These are phyloP conservation scores for Astreopora myriophthalma DNA, from an alignment of 64 coral and sea anemone species.

Conservation along the genomic window DNA sequence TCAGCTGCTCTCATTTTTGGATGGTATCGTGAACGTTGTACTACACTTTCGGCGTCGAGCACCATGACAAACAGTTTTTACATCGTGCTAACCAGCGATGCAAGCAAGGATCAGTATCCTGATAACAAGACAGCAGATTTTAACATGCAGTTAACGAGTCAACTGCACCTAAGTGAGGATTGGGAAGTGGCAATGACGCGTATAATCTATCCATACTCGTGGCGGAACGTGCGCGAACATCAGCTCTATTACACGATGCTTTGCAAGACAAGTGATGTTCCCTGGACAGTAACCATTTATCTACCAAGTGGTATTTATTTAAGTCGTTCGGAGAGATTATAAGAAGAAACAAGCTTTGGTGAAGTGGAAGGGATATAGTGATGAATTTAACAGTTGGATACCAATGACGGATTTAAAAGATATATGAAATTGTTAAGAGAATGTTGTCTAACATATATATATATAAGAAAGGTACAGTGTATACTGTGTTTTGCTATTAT, in stretches of 20 bases:
- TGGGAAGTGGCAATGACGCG: background rate
- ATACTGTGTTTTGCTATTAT: too few species aligned
- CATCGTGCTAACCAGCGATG: background rate
- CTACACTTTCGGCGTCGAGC: background rate
- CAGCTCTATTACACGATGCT: background rate
- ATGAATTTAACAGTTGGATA: too few species aligned
- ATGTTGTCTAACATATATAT: too few species aligned
- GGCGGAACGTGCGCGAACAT: background rate
- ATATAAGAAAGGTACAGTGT: too few species aligned
- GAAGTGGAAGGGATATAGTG: too few species aligned
- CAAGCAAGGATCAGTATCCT: too few species aligned
- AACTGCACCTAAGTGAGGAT: background rate
- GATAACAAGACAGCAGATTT: background rate
- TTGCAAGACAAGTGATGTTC: background rate
- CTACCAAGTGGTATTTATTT: constrained; percentile 16
- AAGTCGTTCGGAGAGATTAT: too few species aligned
- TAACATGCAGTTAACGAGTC: background rate
- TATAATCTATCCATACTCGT: constrained; percentile 1
- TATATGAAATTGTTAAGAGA: too few species aligned
- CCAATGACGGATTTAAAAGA: too few species aligned
- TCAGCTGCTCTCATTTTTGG: background rate
- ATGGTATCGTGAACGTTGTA: background rate
- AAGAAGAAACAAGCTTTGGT: too few species aligned
- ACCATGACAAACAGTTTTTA: constrained; percentile 13
- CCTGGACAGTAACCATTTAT: background rate